phyloP scores from a whole-genome alignment of 2,797 vertebrate species.

The Pteropus rufus region DNA sequence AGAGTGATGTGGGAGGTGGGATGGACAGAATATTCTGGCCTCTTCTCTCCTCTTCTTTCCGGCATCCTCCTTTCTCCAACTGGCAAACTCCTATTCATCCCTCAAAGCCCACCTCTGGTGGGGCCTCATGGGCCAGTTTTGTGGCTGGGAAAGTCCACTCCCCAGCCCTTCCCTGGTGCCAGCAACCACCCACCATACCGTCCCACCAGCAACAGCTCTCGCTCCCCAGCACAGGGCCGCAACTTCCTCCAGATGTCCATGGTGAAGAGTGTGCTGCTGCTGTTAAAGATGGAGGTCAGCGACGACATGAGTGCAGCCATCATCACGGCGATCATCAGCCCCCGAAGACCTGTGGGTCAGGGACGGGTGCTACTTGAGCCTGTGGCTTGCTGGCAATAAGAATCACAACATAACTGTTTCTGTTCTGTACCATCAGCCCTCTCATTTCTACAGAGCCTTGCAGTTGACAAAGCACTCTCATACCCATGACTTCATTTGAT shows the following conservation, averaged over 20 bases:
- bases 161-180: accelerated
- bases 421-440: not conserved
- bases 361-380: accelerated
- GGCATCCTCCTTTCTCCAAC: not conserved
- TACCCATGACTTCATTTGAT: not conserved
- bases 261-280: slow-evolving; percentile 94
- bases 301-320: slow-evolving; percentile 95
- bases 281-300: slow-evolving; percentile 94
- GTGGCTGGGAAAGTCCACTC: not conserved
- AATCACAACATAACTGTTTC: not conserved
- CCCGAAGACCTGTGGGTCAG: slow-evolving; percentile 86
- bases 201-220: slow-evolving; percentile 91
- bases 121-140: accelerated
- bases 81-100: not conserved
- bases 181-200: slow-evolving; percentile 78
- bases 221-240: slow-evolving; percentile 85
- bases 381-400: accelerated
- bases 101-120: not conserved
- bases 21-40: accelerated
- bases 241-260: slow-evolving; percentile 94
- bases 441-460: not conserved
- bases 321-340: slow-evolving; percentile 93
- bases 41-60: not conserved
- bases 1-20: not conserved
- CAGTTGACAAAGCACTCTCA: not conserved